Percentiles rank a stretch among this genome's conserved stretches.
These are phyloP conservation scores for Reinhardtius hippoglossoides DNA, from an alignment of 2,113 vertebrate species.

Conservation along the genomic window DNA sequence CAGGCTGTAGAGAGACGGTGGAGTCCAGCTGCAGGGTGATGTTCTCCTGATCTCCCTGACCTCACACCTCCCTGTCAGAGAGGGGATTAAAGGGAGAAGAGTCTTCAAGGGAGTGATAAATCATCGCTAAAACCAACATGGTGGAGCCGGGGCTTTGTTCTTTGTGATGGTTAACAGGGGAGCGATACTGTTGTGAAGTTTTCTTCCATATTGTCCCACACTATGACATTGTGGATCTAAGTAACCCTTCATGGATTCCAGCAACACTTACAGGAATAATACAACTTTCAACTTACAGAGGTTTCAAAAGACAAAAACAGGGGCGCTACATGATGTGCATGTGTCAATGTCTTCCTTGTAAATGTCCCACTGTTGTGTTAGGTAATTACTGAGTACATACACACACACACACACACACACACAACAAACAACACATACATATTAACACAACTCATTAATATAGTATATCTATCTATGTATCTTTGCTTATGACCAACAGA, in stretches of 20 bases:
- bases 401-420: too few species aligned
- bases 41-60: constrained; percentile 12
- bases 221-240: constrained; percentile 5
- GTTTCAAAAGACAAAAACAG: too few species aligned
- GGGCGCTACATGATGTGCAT: too few species aligned
- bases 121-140: not conserved
- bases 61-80: not conserved
- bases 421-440: too few species aligned
- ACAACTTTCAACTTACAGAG: too few species aligned
- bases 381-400: too few species aligned
- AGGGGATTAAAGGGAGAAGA: not conserved
- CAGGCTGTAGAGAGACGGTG: not conserved
- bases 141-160: not conserved
- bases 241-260: not conserved
- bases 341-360: too few species aligned
- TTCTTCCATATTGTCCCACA: constrained; percentile 1
- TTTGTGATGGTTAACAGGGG: not conserved
- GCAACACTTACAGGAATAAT: too few species aligned
- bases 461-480: too few species aligned
- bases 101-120: not conserved
- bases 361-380: too few species aligned
- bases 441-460: too few species aligned
- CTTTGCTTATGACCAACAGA: too few species aligned
- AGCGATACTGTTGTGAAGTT: not conserved
- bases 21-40: not conserved